Base-by-base conservation (phyloP, 2,797 vertebrate species). In the Chrysolophus pictus region DNA sequence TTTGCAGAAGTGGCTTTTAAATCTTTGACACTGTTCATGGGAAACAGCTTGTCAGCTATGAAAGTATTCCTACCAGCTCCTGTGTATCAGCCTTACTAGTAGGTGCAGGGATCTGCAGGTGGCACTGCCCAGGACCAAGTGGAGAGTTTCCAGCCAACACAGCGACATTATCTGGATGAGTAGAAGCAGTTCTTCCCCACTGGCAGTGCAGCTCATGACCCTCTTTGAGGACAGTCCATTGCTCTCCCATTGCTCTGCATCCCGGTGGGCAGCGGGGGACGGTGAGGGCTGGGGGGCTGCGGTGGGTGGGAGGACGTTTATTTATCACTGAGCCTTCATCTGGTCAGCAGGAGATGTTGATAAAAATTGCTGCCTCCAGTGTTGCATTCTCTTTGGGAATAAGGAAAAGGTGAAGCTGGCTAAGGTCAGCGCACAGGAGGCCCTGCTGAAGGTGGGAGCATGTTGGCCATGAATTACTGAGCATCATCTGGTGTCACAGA, bases 1-100 rank as follows among this genome's bases (percentile, higher is more conserved):
- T 76, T 96, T 94, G 85, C 62, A 93, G 88, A 96, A 93, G 80
- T 79, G 91, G 91, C 87, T 95, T 96, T 93, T 93, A 96, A 96
- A 95, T 94, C 92, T 95, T 94, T 88, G 93, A 95, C 93, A 44
- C 77, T 77, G 49, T 92, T 95, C 92, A 84, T 49, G 85, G 90
- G 89, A 95, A 96, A 91, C 89, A 91, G 89, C 83, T 95, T 94
- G 93, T 93, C 93, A 95, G 68, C 88, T 84, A 91, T 49, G 76
- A 93, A 95, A 93, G 95, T 92, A 93, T 83, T 95, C 65, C 76
- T 88, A 90, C 76, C 37, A 84, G 87, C 94, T 95, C 93, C 87
- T 87, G 89, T 82, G 14, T 69, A 90, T 82, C 83, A 82, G 83
- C 47, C 64, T 88, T 82, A 82, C 49, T 1, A 9, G 23, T 9